Base-by-base conservation (phyloP, 2,888 invertebrate genomes). In the Aproaerema taeniolella region DNA sequence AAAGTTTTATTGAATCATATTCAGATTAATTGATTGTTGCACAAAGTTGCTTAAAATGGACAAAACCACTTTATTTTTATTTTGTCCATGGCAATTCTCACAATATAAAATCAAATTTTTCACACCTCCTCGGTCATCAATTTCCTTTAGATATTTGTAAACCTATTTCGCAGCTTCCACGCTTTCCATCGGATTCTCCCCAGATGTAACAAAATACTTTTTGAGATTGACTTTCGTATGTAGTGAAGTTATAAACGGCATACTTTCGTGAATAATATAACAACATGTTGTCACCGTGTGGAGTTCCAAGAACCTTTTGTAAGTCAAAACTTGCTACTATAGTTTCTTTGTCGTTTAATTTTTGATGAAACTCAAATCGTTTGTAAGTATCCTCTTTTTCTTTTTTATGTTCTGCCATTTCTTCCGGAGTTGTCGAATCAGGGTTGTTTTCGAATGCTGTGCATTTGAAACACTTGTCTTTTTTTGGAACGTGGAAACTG, bases 141-240 rank as follows among this genome's bases (percentile, higher is more conserved):
- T 14, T 38, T 49, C 44, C 39, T 46, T 15, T 28, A 48, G 37
- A 16, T 50, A 53, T 1, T 42, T 28, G 37, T 32, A 41, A 11
- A 31, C 53, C 51, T 24, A 55, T 55, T 49, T 64, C 61, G 41
- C 48, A 46, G 26, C 50, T 44, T 12, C 59, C 58, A 41, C 58
- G 31, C 39, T 58, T 56, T 1, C 50, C 62, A 42, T 62, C 61
- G 37, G 38, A 30, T 46, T 55, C 61, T 12, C 49, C 55, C 55
- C 50, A 62, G 25, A 42, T 36, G 38, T 44, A 56, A 43, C 60
- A 55, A 43, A 37, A 47, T 30, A 46, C 57, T 20, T 53, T 47
- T 44, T 49, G 50, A 11, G 49, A 42, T 6, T 33, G 20, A 25
- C 46, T 55, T 47, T 58, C 56, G 31, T 58, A 58, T 9, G 57